Evolutionary conservation across 30 jellyfish, hydroid and myxozoan genomes (phyloP), one percentile per base, ranked within the genome.

Genomic region (Cassiopea xamachana): DNA sequence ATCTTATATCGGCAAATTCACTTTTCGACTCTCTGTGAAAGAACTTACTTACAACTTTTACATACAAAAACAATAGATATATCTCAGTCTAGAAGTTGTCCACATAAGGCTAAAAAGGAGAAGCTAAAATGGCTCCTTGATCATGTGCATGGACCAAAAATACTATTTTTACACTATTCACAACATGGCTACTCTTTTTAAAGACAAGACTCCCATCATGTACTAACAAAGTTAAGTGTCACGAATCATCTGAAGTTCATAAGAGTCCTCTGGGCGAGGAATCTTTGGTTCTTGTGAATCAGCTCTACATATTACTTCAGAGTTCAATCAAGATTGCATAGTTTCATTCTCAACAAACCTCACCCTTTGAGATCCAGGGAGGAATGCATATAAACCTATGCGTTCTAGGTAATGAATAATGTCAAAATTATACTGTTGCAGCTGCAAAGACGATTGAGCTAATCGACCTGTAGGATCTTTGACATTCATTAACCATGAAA

Each of bases 401-500:
- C 1, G 74, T 5, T 16, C 74, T 12, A 77, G 84, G 48, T 80
- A 71, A 77, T 87, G 94, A 48, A 87, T 39, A 46, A 87, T 87
- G 12, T 75, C 90, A 50, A 87, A 75, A 67, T 87, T 83, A 50
- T n/a, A 61, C 60, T 87, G 89, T 50, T 77, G 82, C 45, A 87
- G 18, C 73, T 45, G 72, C 39, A 82, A 43, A 7, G 91, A 70
- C 82, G 74, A 70, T 7, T 69, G 47, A 46, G 81, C 82, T 4
- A 82, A 60, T n/a, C 81, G 51, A n/a, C 71, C 82, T 3, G 91
- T 82, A 6, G 82, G 73, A 49, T 82, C 91, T 77, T 87, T 75
- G 10, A 87, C 82, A 10, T 61, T 75, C 94, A 87, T 75, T 39
- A 85, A 48, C 93, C 93, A 85, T 2, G 71, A 46, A 14, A 85